Conservation (phyloP, 2,797 vertebrate species). For the Ciconia nigra region DNA sequence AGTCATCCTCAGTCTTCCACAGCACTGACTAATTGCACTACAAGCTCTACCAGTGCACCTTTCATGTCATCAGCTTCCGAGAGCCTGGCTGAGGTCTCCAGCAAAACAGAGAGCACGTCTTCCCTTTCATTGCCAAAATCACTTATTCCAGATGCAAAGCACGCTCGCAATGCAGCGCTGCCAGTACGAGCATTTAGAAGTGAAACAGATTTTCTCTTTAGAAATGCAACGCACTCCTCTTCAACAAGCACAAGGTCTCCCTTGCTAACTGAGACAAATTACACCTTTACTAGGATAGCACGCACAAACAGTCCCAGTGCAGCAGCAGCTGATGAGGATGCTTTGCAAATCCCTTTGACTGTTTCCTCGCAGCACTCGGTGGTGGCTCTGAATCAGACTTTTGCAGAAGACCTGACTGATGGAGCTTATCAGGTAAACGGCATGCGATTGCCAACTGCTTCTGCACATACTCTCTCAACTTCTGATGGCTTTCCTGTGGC, state of each 20-base stretch:
- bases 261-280: neutral
- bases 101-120: neutral
- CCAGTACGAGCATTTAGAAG: neutral
- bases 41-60: neutral
- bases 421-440: neutral
- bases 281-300: neutral
- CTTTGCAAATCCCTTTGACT: neutral
- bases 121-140: neutral
- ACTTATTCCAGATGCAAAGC: neutral
- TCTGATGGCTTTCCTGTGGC: neutral
- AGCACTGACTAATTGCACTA: neutral
- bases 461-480: neutral
- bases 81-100: neutral
- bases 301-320: neutral
- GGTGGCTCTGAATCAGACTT: neutral
- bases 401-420: neutral
- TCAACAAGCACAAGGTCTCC: neutral
- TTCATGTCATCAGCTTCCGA: constrained; percentile 11
- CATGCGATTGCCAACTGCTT: neutral
- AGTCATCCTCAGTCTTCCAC: neutral
- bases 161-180: neutral
- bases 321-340: neutral
- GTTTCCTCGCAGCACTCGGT: neutral
- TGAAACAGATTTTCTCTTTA: neutral
- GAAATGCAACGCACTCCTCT: neutral